These are phyloP conservation scores for Suncus etruscus DNA, from an alignment of 2,113 vertebrate genomes.

Conservation along the genomic window DNA sequence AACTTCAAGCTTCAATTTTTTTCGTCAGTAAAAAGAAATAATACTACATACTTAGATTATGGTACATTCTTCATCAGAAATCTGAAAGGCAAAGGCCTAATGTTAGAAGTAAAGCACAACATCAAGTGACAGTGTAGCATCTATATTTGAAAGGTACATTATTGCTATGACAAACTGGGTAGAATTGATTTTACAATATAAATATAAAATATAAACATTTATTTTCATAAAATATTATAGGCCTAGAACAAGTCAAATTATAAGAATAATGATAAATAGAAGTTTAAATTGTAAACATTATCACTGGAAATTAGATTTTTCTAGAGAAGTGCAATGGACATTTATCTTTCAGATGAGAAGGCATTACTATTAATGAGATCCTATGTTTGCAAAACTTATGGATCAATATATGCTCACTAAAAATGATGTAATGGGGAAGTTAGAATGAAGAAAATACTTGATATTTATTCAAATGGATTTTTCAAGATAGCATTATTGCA, in stretches of 20 bases:
- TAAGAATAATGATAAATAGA: conserved; percentile 47
- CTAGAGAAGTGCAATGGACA: background rate
- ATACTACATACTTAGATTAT: background rate
- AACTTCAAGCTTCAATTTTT: background rate
- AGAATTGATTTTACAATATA: too few relatives aligned
- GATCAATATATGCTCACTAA: background rate
- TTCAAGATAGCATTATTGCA: background rate
- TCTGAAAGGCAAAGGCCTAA: background rate
- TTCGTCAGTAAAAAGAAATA: background rate
- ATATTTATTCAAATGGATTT: background rate
- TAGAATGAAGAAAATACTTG: background rate
- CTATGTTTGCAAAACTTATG: background rate
- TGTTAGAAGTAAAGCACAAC: background rate
- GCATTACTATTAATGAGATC: conserved; percentile 21
- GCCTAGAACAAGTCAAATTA: conserved; percentile 42
- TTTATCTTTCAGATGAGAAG: conserved; percentile 25
- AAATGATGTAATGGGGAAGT: background rate
- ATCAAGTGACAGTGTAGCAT: background rate
- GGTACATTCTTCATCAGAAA: background rate
- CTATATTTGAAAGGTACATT: background rate
- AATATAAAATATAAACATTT: background rate
- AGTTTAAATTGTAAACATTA: conserved; percentile 39
- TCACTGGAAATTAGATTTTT: conserved; percentile 45
- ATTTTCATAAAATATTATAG: conserved; percentile 48
- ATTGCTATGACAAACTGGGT: background rate